Percentiles rank a stretch among this genome's conserved stretches.
These are phyloP conservation scores for Bujurquina vittata DNA, from an alignment of 2,113 vertebrate genomes.

Conservation along the genomic window DNA sequence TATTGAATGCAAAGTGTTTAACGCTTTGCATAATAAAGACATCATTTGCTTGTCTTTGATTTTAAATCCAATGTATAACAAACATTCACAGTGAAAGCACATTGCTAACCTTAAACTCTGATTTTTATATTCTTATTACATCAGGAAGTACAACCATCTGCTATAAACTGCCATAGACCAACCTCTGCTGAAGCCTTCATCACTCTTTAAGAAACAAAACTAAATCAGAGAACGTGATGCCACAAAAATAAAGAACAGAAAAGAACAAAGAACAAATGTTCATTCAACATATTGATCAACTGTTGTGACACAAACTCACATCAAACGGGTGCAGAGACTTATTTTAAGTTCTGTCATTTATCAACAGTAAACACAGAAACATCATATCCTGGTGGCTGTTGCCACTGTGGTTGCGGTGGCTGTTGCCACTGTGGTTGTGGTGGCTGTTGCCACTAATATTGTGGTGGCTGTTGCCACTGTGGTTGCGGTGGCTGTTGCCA, in stretches of 20 bases:
- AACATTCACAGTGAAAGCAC: slow-evolving; percentile 1
- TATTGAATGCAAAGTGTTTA: not conserved
- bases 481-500: not conserved
- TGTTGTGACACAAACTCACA: not conserved
- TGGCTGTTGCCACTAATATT: not conserved
- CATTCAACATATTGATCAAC: not conserved
- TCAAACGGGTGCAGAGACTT: not conserved
- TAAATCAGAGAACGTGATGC: not conserved
- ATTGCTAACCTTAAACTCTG: not conserved
- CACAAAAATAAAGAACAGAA: not conserved
- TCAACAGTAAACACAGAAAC: not conserved
- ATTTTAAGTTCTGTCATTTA: not conserved
- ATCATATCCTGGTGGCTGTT: not conserved
- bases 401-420: fast-evolving
- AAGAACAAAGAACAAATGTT: not conserved
- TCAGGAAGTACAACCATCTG: not conserved
- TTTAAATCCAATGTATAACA: not conserved
- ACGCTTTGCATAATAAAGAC: not conserved
- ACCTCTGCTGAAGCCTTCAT: not conserved
- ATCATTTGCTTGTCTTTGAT: not conserved
- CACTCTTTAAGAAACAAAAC: not conserved
- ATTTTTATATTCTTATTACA: not conserved
- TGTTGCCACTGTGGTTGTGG: not conserved
- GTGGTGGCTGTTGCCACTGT: no score
- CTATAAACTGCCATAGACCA: not conserved